phyloP scores from a whole-genome alignment of 2,888 invertebrate species.

The Apamea monoglypha region DNA sequence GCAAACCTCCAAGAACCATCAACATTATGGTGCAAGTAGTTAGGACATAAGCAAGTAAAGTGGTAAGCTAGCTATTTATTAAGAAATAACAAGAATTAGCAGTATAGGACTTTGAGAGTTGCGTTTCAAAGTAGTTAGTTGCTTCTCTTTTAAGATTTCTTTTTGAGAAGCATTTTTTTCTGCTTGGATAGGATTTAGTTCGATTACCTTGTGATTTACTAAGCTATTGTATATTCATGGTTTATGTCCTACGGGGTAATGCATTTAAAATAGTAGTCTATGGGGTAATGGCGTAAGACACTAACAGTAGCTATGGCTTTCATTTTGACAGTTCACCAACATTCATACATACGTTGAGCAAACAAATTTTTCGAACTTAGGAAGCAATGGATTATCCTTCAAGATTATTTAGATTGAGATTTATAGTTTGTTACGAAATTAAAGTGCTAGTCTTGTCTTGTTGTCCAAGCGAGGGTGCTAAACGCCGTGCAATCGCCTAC shows the following conservation, averaged over 20 bases:
- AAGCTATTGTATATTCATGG: background rate
- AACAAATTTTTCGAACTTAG: too few species aligned
- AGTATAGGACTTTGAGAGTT: constrained; percentile 11
- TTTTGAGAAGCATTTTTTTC: background rate
- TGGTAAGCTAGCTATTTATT: constrained; percentile 26
- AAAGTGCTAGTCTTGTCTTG: background rate
- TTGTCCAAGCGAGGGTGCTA: background rate
- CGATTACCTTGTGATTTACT: background rate
- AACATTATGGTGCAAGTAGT: constrained; percentile 27
- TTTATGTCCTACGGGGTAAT: background rate
- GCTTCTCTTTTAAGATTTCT: background rate
- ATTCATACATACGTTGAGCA: too few species aligned
- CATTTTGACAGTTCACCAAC: too few species aligned
- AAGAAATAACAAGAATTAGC: constrained; percentile 19
- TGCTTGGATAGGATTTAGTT: background rate
- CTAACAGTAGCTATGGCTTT: too few species aligned
- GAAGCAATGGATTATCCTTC: too few species aligned
- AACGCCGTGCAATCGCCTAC: background rate
- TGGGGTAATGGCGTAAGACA: too few species aligned
- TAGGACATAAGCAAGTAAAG: constrained; percentile 23
- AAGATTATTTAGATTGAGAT: too few species aligned
- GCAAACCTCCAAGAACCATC: constrained; percentile 50
- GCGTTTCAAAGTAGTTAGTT: background rate
- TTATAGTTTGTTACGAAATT: too few species aligned
- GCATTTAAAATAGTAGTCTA: too few species aligned